These are phyloP conservation scores for Cardiocondyla obscurior DNA, from an alignment of 1,140 invertebrate genomes.

Conservation along the genomic window DNA sequence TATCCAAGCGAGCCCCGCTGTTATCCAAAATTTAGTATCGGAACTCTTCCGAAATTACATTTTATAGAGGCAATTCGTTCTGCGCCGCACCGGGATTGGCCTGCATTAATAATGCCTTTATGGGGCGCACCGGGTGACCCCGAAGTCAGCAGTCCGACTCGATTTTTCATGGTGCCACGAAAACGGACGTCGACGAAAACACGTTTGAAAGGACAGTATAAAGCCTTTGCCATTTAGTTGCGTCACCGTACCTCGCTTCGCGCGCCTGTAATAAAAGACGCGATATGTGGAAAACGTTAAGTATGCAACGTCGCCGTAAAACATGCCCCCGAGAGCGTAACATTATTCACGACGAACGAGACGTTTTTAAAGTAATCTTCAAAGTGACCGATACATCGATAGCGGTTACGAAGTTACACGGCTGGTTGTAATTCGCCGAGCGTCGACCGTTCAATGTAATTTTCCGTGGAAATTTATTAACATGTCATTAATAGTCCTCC, in stretches of 20 bases:
- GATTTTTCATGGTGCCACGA: constrained; percentile 69
- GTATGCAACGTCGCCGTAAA: neutral
- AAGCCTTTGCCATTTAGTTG: constrained; percentile 3
- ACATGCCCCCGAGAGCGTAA: neutral
- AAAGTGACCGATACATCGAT: neutral
- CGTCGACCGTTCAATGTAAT: neutral
- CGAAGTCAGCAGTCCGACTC: constrained; percentile 69
- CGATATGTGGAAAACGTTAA: constrained; percentile 1
- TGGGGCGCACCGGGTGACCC: constrained; percentile 74
- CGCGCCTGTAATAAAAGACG: neutral
- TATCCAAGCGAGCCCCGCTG: constrained; percentile 68
- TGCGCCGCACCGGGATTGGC: constrained; percentile 76
- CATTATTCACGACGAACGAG: constrained; percentile 17
- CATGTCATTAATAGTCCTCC: constrained; percentile 16
- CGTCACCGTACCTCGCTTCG: neutral
- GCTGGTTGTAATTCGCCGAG: neutral
- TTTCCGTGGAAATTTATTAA: constrained; percentile 27
- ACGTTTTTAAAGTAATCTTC: constrained; percentile 15
- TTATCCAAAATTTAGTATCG: constrained; percentile 77
- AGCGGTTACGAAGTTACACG: neutral
- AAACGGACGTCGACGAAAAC: constrained; percentile 3
- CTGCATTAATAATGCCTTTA: constrained; percentile 80
- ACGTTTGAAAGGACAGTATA: constrained; percentile 30
- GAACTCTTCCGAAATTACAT: constrained; percentile 79
- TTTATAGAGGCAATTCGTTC: constrained; percentile 80